A percentile compares a stretch with the other conserved stretches of the same genome.
Conservation (phyloP, 2,797 vertebrate species). For the Tarsius wallacei region DNA sequence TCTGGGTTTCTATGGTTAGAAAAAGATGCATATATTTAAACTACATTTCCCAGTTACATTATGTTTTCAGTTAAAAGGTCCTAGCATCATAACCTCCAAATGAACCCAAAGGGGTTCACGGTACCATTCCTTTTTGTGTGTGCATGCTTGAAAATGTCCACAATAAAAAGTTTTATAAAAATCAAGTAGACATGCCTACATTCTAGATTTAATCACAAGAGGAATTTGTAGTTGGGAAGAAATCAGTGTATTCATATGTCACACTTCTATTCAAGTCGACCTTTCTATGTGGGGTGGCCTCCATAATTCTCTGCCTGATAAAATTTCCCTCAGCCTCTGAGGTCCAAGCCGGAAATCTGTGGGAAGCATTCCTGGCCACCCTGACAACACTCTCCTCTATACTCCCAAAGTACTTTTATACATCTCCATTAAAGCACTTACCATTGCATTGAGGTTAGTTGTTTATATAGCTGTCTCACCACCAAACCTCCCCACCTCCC, state of each 20-base stretch:
- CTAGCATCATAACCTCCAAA: not conserved
- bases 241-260: not conserved
- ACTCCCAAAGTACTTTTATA: conserved; percentile 58
- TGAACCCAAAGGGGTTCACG: not conserved
- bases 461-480: not conserved
- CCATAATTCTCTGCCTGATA: conserved; percentile 24
- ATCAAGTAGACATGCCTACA: not conserved
- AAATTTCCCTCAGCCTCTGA: not conserved
- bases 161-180: conserved; percentile 47
- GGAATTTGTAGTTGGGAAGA: not conserved
- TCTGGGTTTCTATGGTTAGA: too few relatives aligned
- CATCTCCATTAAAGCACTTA: conserved; percentile 24
- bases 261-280: not conserved
- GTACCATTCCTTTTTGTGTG: not conserved
- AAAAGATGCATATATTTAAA: not conserved
- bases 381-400: not conserved
- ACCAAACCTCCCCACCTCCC: not conserved
- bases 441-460: not conserved
- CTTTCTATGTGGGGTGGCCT: not conserved
- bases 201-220: conserved; percentile 24
- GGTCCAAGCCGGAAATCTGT: not conserved
- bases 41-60: not conserved
- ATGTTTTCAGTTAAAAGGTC: not conserved
- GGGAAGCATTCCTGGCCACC: not conserved
- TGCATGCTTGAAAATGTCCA: not conserved